Base-by-base conservation (phyloP, 92 coral and sea anemone genomes). In the Anthopleura xanthogrammica region DNA sequence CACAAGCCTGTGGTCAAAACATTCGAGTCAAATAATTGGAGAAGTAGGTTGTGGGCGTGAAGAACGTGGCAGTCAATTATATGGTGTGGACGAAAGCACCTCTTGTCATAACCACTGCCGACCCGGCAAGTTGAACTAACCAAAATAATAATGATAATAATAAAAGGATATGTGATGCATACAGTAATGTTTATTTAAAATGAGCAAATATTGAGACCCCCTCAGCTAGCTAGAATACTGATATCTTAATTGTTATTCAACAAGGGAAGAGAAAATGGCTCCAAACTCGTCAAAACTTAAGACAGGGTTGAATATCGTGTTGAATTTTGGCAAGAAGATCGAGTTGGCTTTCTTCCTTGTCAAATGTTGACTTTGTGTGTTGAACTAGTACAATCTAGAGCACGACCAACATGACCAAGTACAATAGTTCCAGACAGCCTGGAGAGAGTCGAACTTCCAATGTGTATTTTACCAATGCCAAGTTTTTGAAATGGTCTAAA, bases 11-110 rank as follows among this genome's bases (percentile, higher is more conserved):
- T 68, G 41, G 74, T 68, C 74, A 80, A 43, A 80, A 41, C 62
- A 62, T 80, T 80, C 39, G 43, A 54, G 17, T 57, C 24, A 43
- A 60, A 64, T 39, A 64, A 80, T 42, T 64, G 83, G n/a, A n/a
- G 42, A 62, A 64, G 83, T n/a, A 52, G 19, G 16, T 41, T 43
- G 74, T 43, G 83, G 83, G 83, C 83, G 83, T 80, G 40, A 64
- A 41, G 83, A 65, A 80, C 83, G 75, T 80, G 75, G 75, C 83
- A 80, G 75, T 62, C 75, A 22, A 24, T 72, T 39, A 72, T 6
- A 72, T 78, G 41, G 36, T n/a, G 20, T 22, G 72, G 40, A 64
- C 17, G 74, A 68, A 12, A 4, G 46, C 74, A 22, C 36, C 22
- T 9, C 9, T 5, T 46, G 50, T 46, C 5, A 9, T 46, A 54